Base-by-base conservation (phyloP, 2,888 invertebrate species). In the Lumbricus terrestris region DNA sequence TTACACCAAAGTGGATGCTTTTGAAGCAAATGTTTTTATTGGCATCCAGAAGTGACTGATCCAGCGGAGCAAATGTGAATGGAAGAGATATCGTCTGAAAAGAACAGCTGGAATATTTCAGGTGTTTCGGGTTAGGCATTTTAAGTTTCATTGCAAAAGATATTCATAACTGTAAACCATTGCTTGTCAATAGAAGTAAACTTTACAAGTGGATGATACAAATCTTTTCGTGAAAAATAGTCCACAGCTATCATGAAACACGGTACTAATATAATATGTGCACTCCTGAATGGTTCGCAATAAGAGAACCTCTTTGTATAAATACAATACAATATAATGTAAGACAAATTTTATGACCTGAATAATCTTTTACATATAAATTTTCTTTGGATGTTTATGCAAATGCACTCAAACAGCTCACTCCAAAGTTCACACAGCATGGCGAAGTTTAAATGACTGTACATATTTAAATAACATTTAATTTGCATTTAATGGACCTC, bases 1-100 rank as follows among this genome's bases (percentile, higher is more conserved):
- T 42, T 88, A 88, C 88, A 40, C 88, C 88, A 47, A 88, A 88
- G 88, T n/a, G 40, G 29, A 88, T 88, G 18, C 40, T 1, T 29
- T 88, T 88, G 18, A 88, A 88, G 47, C 88, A 88, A 34, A 88
- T 88, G 47, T 88, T 40, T 37, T 40, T 33, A 18, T 18, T 18
- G 6, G 88, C 40, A 38, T 40, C 40, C 88, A 88, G 40, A 20
- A 88, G 88, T 23, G n/a, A 13, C 23, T 88, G 33, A 34, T 88
- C 20, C 33, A 88, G 47, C 33, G 88, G 88, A 33, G 35, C 35
- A 34, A 13, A 85, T 4, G 85, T 85, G 37, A 35, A 85, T 2
- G 85, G 85, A 85, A 35, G 37, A 85, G 85, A 34, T 23, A 85
- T 85, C 20, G 35, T 37, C 85, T 85, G 85, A 34, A 85, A 85